Evolutionary conservation across 1,140 invertebrate genomes (phyloP).

Genomic region (Steinernema khuongi): DNA sequence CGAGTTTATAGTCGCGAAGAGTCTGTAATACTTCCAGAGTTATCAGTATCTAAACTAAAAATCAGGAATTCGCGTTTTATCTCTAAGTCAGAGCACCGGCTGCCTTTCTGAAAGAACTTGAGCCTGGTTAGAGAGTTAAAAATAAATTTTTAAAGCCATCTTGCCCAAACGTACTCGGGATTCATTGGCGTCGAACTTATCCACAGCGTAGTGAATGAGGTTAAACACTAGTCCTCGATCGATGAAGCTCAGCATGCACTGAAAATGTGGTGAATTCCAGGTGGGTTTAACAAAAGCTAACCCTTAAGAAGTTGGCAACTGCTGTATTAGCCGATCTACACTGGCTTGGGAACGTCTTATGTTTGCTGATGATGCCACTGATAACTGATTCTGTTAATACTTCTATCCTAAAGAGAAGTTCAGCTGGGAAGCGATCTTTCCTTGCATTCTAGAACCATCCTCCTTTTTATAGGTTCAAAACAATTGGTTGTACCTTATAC

Average conservation of each 20-base stretch:
- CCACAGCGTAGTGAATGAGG: conserved; percentile 77
- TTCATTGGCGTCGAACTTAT: conserved; percentile 76
- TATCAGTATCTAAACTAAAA: conserved; percentile 26
- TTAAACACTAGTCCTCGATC: conserved; percentile 85
- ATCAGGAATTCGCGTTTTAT: no score
- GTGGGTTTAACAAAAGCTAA: conserved; percentile 11
- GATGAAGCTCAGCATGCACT: conserved; percentile 83
- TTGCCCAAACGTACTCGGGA: conserved; percentile 60
- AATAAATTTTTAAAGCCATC: no score
- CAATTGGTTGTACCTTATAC: conserved; percentile 22
- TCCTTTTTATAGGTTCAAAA: background rate
- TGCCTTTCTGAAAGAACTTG: no score
- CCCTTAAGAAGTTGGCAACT: conserved; percentile 48
- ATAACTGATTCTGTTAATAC: conserved; percentile 26
- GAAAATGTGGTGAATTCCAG: conserved; percentile 51
- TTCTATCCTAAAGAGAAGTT: conserved; percentile 30
- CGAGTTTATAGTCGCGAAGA: conserved; percentile 50
- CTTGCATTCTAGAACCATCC: conserved; percentile 7
- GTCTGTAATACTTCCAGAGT: conserved; percentile 19
- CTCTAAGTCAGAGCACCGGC: no score
- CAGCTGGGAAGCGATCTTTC: conserved; percentile 32
- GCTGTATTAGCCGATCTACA: conserved; percentile 47
- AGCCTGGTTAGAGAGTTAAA: no score
- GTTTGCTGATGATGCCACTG: conserved; percentile 41
- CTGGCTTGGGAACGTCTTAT: conserved; percentile 43